Percentiles rank a stretch among this genome's conserved stretches.
phyloP scores from a whole-genome alignment of 2,797 vertebrate genomes.

The Rhynchotus rufescens region DNA sequence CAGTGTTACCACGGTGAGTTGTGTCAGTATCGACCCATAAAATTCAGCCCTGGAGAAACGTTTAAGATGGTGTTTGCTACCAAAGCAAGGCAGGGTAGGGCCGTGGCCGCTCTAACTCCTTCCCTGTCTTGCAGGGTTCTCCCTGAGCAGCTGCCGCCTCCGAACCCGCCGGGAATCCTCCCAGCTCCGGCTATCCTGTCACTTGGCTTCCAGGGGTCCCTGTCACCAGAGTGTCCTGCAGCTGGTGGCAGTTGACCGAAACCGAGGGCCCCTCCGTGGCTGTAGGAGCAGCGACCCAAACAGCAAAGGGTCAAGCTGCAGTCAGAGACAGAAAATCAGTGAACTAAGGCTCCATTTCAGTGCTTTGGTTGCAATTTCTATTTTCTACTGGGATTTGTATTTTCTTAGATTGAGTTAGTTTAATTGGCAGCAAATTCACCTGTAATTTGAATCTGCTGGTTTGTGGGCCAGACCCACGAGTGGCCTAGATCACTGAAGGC shows the following conservation, averaged over 20 bases:
- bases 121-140: background rate
- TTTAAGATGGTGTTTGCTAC: background rate
- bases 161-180: background rate
- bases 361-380: background rate
- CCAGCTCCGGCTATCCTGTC: background rate
- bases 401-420: background rate
- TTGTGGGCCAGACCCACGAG: background rate
- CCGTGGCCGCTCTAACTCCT: background rate
- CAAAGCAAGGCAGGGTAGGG: background rate
- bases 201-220: background rate
- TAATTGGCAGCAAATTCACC: background rate
- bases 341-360: background rate
- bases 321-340: background rate
- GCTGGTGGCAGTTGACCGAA: background rate
- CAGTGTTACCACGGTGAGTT: background rate
- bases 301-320: background rate
- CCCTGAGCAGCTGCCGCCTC: background rate
- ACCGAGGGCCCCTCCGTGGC: background rate
- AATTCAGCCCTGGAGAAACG: background rate
- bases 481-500: background rate
- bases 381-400: background rate
- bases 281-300: fast-evolving
- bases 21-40: background rate
- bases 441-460: background rate
- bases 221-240: background rate